phyloP scores from a whole-genome alignment of 2,888 invertebrate species.

The Torymus tubicola region DNA sequence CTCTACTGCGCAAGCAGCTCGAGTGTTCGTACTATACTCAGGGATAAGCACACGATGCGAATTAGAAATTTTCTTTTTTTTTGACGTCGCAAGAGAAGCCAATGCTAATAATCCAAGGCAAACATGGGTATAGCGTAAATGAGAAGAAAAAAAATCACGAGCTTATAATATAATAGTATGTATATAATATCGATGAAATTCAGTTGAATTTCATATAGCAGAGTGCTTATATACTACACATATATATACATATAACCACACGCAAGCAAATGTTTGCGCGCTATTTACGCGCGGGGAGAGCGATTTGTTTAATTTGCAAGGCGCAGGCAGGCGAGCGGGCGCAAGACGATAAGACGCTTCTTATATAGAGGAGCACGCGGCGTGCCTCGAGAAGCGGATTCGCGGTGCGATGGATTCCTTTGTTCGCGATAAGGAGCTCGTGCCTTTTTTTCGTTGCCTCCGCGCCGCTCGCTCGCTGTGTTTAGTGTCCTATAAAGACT shows the following conservation, averaged over 20 bases:
- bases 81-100: conserved; percentile 16
- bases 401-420: background rate
- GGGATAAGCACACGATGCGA: conserved; percentile 47
- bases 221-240: too few species aligned
- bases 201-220: too few species aligned
- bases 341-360: too few species aligned
- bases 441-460: background rate
- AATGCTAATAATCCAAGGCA: conserved; percentile 38
- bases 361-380: too few species aligned
- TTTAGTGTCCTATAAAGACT: too few species aligned
- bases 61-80: conserved; percentile 53
- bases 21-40: background rate
- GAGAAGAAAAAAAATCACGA: background rate
- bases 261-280: conserved; percentile 43
- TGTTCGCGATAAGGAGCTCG: background rate
- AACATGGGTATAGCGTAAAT: conserved; percentile 14
- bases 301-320: conserved; percentile 26
- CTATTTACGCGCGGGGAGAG: conserved; percentile 6
- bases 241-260: too few species aligned
- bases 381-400: too few species aligned
- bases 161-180: too few species aligned
- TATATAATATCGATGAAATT: too few species aligned
- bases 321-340: too few species aligned
- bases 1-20: conserved; percentile 4
- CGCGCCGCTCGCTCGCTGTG: too few species aligned